phyloP scores from a whole-genome alignment of 2,888 invertebrate species.

The Diadegma fenestrale region DNA sequence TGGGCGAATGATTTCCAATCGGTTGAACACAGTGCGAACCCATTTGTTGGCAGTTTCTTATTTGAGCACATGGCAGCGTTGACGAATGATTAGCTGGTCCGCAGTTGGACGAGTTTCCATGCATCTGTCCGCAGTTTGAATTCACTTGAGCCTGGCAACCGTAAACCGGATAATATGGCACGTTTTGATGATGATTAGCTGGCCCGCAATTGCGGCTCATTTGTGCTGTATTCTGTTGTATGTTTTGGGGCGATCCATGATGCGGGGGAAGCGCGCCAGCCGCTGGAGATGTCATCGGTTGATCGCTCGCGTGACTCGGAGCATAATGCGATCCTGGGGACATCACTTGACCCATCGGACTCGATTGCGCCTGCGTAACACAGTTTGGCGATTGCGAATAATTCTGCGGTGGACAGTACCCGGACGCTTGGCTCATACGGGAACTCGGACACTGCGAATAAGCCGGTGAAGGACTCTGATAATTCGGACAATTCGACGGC shows the following conservation, averaged over 20 bases:
- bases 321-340: slow-evolving; percentile 83
- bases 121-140: slow-evolving; percentile 72
- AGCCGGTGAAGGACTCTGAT: slow-evolving; percentile 76
- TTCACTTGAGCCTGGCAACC: slow-evolving; percentile 78
- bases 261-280: slow-evolving; percentile 82
- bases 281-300: slow-evolving; percentile 82
- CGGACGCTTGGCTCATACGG: slow-evolving; percentile 76
- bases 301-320: slow-evolving; percentile 81
- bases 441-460: slow-evolving; percentile 82
- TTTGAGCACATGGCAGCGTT: slow-evolving; percentile 58
- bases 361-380: slow-evolving; percentile 74
- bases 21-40: slow-evolving; percentile 82
- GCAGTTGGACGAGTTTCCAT: slow-evolving; percentile 74
- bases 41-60: slow-evolving; percentile 78
- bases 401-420: slow-evolving; percentile 80
- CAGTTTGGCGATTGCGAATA: slow-evolving; percentile 77
- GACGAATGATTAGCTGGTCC: slow-evolving; percentile 69
- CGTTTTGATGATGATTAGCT: slow-evolving; percentile 74
- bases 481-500: slow-evolving; percentile 76
- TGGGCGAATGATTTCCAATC: slow-evolving; percentile 84
- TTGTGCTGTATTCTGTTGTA: slow-evolving; percentile 79
- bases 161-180: slow-evolving; percentile 77
- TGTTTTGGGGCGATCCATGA: slow-evolving; percentile 79
- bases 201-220: slow-evolving; percentile 81
- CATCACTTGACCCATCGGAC: slow-evolving; percentile 80